Conservation (phyloP, 2,113 vertebrate species). For the Mugil cephalus region DNA sequence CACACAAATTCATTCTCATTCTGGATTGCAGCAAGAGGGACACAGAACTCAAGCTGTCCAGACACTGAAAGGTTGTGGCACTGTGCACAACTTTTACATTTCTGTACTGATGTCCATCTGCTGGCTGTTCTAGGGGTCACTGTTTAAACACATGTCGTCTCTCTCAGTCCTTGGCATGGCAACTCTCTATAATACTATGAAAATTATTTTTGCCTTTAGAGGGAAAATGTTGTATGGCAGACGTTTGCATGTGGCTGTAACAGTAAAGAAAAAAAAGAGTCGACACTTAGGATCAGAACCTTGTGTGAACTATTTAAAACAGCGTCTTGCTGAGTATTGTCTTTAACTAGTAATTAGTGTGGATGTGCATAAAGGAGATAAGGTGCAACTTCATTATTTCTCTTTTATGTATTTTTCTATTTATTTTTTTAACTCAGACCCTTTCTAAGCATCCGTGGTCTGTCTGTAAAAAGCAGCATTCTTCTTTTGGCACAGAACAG, state of each 20-base stretch:
- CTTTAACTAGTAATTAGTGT: slow-evolving; percentile 26
- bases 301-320: slow-evolving; percentile 16
- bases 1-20: no score
- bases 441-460: slow-evolving; percentile 12
- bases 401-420: neutral
- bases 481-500: slow-evolving; percentile 25
- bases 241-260: neutral
- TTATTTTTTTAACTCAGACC: neutral
- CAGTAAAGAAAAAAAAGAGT: neutral
- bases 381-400: slow-evolving; percentile 15
- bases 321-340: slow-evolving; percentile 13
- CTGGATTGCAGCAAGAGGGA: no score
- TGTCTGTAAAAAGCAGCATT: slow-evolving; percentile 20
- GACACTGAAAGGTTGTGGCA: no score
- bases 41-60: no score
- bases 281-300: neutral
- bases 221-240: neutral
- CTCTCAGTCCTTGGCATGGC: neutral
- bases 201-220: slow-evolving; percentile 6
- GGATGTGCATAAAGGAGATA: neutral
- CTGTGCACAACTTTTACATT: no score
- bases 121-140: neutral
- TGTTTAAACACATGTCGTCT: neutral
- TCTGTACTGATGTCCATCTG: no score
- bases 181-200: neutral